Percentiles rank a stretch among this genome's conserved stretches.
Evolutionary conservation across 2,888 invertebrate species (phyloP).

Genomic region (Agrotis clavis): DNA sequence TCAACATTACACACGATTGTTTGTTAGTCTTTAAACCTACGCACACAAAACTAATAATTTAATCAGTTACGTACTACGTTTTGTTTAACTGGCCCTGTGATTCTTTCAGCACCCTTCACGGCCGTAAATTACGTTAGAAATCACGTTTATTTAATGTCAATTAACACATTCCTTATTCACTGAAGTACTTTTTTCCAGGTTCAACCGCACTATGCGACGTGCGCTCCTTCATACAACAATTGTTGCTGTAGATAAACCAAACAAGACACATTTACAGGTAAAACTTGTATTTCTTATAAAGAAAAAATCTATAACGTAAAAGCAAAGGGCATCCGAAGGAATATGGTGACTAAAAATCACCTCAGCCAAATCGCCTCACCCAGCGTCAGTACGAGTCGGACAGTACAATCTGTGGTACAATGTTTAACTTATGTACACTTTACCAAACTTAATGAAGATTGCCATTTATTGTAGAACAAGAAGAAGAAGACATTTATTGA

Average conservation of each 20-base stretch:
- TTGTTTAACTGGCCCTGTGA: constrained; percentile 25
- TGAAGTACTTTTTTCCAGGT: constrained; percentile 70
- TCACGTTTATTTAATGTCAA: constrained; percentile 6
- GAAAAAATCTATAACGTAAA: too few relatives aligned
- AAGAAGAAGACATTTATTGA: too few relatives aligned
- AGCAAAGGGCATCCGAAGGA: too few relatives aligned
- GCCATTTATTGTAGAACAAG: too few relatives aligned
- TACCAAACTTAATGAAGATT: too few relatives aligned
- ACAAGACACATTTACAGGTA: too few relatives aligned
- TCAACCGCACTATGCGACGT: constrained; percentile 81
- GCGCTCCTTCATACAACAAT: constrained; percentile 79
- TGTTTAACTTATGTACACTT: too few relatives aligned
- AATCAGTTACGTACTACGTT: constrained; percentile 15
- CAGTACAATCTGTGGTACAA: too few relatives aligned
- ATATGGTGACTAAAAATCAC: too few relatives aligned
- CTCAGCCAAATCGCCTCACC: too few relatives aligned
- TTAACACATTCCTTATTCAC: constrained; percentile 8
- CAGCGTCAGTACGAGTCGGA: too few relatives aligned
- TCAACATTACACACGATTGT: constrained; percentile 13
- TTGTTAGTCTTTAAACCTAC: constrained; percentile 35
- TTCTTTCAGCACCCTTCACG: constrained; percentile 29
- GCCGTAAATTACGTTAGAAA: constrained; percentile 1
- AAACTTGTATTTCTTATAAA: too few relatives aligned
- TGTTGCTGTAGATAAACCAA: constrained; percentile 43
- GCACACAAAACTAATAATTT: constrained; percentile 2